These are phyloP conservation scores for Melipona beecheii DNA, from an alignment of 2,888 invertebrate species.

Conservation along the genomic window DNA sequence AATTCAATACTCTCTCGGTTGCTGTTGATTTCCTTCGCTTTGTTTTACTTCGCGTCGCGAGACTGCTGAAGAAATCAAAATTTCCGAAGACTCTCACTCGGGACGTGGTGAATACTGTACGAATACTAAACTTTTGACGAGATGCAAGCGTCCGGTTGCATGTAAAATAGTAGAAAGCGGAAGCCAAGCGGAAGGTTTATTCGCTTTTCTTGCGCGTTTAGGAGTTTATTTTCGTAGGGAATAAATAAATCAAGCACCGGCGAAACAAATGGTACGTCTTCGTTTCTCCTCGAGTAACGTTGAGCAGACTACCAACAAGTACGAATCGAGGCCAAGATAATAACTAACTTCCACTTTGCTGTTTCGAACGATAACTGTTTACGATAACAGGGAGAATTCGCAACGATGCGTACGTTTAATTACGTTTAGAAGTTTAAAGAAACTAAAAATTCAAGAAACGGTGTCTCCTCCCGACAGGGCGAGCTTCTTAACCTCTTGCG, in stretches of 20 bases:
- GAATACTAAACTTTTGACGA: neutral
- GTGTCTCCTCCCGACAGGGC: too few species aligned
- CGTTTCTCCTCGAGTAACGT: constrained; percentile 19
- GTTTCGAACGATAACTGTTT: neutral
- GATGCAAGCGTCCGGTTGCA: neutral
- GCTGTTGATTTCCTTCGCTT: neutral
- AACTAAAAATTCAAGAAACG: neutral
- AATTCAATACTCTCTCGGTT: neutral
- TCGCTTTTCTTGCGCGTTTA: neutral
- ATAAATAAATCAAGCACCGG: constrained; percentile 22
- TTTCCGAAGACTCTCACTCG: neutral
- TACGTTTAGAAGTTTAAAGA: neutral
- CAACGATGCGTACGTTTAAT: too few species aligned
- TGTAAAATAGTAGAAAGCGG: neutral
- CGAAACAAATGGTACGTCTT: constrained; percentile 33
- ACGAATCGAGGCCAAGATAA: neutral
- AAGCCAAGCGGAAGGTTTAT: constrained; percentile 10
- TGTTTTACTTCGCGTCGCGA: neutral
- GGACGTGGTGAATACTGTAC: neutral
- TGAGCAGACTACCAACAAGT: constrained; percentile 5
- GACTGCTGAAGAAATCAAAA: neutral
- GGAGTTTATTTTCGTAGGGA: neutral
- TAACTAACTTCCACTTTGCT: neutral
- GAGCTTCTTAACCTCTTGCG: too few species aligned
- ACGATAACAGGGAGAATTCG: too few species aligned